Evolutionary conservation across 35 echinoderm and acorn worm genomes (phyloP).

Genomic region (Ophiothrix spiculata): DNA sequence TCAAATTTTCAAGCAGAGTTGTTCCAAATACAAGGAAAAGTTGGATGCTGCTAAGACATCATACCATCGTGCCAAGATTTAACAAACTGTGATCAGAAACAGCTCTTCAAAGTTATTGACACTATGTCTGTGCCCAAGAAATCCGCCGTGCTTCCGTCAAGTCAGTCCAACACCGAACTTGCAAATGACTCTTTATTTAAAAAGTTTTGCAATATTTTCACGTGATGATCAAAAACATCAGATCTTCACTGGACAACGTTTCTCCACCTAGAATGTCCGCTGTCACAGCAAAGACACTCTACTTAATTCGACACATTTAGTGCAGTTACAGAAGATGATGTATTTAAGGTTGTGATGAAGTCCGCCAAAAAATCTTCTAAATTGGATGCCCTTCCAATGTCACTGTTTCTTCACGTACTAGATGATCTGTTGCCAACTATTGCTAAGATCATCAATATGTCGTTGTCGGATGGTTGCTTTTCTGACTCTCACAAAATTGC

Average conservation of each 20-base stretch:
- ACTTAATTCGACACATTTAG: neutral
- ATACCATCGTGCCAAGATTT: neutral
- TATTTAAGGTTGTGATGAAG: neutral
- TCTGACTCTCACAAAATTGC: too few species aligned
- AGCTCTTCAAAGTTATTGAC: neutral
- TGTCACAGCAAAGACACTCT: neutral
- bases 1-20: neutral
- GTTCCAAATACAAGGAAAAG: neutral
- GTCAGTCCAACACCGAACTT: too few species aligned
- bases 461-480: neutral
- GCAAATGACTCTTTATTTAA: neutral
- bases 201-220: too few species aligned
- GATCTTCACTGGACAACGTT: neutral
- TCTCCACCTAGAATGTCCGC: neutral
- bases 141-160: neutral
- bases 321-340: neutral
- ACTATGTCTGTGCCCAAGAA: neutral
- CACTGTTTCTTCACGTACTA: neutral
- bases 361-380: neutral
- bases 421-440: neutral
- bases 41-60: too few species aligned
- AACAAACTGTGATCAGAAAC: neutral
- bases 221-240: neutral
- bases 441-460: too few species aligned
- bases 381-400: neutral